These are phyloP conservation scores for Oasisia sp. DNA, from an alignment of 2,888 invertebrate species.

Conservation along the genomic window DNA sequence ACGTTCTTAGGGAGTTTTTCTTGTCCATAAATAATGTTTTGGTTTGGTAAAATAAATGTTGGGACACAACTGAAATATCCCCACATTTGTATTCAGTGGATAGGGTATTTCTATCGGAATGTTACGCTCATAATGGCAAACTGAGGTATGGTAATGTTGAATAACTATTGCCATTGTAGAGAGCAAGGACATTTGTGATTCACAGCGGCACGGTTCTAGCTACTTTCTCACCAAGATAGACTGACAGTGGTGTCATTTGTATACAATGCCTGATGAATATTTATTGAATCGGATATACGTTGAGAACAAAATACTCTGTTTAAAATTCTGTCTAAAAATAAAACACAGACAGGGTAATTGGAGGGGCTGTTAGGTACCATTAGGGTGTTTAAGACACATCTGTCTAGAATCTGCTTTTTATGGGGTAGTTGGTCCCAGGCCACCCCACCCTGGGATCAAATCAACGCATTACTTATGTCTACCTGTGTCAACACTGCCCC, in stretches of 20 bases:
- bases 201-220: background rate
- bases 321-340: background rate
- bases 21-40: no score
- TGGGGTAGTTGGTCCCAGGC: background rate
- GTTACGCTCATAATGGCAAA: background rate
- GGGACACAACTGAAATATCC: no score
- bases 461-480: background rate
- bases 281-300: background rate
- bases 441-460: background rate
- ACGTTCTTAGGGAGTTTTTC: background rate
- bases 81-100: background rate
- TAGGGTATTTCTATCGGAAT: background rate
- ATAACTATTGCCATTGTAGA: background rate
- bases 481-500: background rate
- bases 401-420: background rate
- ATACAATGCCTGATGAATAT: background rate
- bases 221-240: background rate
- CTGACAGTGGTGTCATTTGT: background rate
- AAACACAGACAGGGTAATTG: background rate
- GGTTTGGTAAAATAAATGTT: no score
- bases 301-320: background rate
- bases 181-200: background rate
- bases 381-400: background rate
- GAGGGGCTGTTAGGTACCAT: no score
- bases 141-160: background rate